Percentiles rank a stretch among this genome's conserved stretches.
These are phyloP conservation scores for Lagopus muta DNA, from an alignment of 2,113 vertebrate genomes.

Conservation along the genomic window DNA sequence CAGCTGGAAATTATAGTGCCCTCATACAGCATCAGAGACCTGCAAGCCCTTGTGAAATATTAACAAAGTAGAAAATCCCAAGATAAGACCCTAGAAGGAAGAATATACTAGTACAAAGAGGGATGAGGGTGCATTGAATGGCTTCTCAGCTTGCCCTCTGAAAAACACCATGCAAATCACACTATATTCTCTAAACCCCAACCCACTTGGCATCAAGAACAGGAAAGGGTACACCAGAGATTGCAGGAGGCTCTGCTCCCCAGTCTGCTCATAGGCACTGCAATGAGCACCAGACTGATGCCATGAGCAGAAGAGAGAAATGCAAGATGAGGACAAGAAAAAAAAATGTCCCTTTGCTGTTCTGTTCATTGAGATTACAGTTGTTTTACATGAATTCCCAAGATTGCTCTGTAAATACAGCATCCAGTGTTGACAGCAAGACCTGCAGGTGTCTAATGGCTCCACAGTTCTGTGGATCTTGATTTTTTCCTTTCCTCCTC, in stretches of 20 bases:
- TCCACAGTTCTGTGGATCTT: neutral
- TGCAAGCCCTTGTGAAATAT: constrained; percentile 29
- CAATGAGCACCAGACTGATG: neutral
- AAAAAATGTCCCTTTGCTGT: neutral
- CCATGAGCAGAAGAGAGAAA: neutral
- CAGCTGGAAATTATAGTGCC: constrained; percentile 19
- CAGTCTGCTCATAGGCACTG: fast-evolving
- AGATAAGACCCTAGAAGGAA: neutral
- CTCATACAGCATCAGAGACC: constrained; percentile 6
- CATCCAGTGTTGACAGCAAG: neutral
- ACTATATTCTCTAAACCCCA: neutral
- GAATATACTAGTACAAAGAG: neutral
- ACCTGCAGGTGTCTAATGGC: neutral
- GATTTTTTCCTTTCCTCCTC: neutral
- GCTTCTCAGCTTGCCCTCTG: neutral
- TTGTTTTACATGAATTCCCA: neutral
- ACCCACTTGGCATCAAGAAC: neutral
- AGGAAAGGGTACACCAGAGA: neutral
- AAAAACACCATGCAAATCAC: neutral
- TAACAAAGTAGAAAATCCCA: constrained; percentile 42
- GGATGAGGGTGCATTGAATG: neutral
- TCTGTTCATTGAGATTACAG: neutral
- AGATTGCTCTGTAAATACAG: neutral
- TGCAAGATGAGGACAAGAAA: neutral
- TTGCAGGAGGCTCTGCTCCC: neutral